These are phyloP conservation scores for Nansenia antarctica DNA, from an alignment of 2,113 vertebrate species.

Conservation along the genomic window DNA sequence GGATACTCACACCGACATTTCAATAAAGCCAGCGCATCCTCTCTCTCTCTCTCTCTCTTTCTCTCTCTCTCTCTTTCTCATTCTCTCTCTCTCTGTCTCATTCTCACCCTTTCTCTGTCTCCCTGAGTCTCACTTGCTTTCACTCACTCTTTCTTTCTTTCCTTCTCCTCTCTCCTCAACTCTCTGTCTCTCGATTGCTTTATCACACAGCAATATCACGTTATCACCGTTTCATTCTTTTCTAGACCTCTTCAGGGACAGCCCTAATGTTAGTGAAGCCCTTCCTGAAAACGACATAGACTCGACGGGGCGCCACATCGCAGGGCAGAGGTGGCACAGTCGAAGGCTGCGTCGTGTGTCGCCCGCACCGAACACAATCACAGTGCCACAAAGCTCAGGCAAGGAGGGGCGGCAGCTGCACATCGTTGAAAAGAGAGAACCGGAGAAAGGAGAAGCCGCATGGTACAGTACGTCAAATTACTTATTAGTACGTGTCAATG, in stretches of 20 bases:
- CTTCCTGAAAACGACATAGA: slow-evolving; percentile 90
- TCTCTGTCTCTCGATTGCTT: neutral
- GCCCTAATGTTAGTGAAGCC: slow-evolving; percentile 91
- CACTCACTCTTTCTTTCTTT: slow-evolving; percentile 47
- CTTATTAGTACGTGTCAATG: neutral
- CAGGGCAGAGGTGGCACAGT: slow-evolving; percentile 94
- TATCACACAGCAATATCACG: neutral
- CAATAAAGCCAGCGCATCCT: slow-evolving; percentile 50
- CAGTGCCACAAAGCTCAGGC: slow-evolving; percentile 83
- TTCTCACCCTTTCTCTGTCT: neutral
- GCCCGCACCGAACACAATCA: slow-evolving; percentile 92
- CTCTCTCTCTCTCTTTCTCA: neutral
- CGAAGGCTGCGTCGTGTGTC: slow-evolving; percentile 97
- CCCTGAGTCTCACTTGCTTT: slow-evolving; percentile 55
- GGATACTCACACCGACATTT: slow-evolving; percentile 47
- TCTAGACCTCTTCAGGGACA: slow-evolving; percentile 89
- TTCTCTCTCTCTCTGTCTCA: slow-evolving; percentile 1
- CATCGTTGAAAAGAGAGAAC: slow-evolving; percentile 81
- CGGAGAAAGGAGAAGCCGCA: neutral
- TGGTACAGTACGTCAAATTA: neutral
- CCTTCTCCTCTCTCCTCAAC: slow-evolving; percentile 33
- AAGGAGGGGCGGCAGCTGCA: slow-evolving; percentile 83
- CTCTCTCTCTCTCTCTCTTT: neutral
- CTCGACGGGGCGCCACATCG: slow-evolving; percentile 90
- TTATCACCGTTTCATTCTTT: neutral